Evolutionary conservation across 2,797 vertebrate genomes (phyloP).

Genomic region (Fratercula arctica): DNA sequence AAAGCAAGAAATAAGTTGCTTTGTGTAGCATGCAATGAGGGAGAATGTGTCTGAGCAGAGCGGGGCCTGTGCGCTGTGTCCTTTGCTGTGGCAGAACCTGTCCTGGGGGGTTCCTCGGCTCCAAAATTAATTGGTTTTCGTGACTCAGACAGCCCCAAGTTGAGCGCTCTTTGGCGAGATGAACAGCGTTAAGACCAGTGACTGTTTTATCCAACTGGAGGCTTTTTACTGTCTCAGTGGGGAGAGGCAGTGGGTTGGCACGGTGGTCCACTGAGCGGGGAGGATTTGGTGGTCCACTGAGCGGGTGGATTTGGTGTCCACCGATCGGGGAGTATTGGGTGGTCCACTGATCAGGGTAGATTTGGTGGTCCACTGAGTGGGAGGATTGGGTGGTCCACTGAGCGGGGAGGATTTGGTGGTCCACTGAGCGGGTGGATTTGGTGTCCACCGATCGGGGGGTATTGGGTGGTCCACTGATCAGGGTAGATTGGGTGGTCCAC

Average conservation of each 20-base stretch:
- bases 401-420: neutral
- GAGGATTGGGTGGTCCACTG: neutral
- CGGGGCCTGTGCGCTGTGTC: neutral
- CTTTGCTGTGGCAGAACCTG: accelerated
- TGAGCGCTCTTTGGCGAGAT: neutral
- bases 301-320: neutral
- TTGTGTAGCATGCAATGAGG: conserved; percentile 60
- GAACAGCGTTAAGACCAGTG: accelerated
- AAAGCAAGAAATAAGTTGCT: conserved; percentile 79
- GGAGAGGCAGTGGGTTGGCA: neutral
- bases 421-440: no score
- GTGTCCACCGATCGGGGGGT: no score
- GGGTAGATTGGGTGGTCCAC: no score
- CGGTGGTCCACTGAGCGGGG: neutral
- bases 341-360: neutral
- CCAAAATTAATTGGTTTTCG: neutral
- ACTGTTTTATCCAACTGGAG: neutral
- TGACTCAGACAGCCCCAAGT: neutral
- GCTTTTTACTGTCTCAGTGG: accelerated
- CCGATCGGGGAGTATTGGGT: neutral
- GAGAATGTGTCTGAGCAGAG: neutral
- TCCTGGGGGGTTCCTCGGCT: neutral
- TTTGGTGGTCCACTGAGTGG: neutral
- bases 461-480: no score
- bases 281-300: neutral